Evolutionary conservation across 2,113 vertebrate species (phyloP).

Genomic region (Etheostoma spectabile): DNA sequence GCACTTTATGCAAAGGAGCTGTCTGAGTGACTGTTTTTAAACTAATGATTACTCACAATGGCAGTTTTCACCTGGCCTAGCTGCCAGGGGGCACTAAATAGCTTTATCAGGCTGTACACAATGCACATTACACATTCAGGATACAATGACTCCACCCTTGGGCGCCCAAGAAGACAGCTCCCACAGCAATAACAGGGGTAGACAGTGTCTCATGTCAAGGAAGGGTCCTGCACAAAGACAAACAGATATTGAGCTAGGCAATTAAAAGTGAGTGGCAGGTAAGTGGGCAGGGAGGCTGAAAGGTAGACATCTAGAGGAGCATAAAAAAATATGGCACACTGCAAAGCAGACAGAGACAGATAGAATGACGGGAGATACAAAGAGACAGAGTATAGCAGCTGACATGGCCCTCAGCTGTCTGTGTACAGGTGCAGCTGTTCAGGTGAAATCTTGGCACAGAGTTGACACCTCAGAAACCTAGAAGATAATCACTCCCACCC

Average conservation of each 20-base stretch:
- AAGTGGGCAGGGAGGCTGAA: conserved; percentile 28
- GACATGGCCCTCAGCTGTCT: conserved; percentile 39
- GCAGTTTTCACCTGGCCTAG: conserved; percentile 45
- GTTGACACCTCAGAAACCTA: conserved; percentile 15
- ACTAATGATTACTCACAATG: conserved; percentile 49
- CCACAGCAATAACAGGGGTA: conserved; percentile 4
- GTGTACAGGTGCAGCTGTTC: conserved; percentile 58
- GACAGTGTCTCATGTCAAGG: conserved; percentile 38
- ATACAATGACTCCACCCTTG: not conserved
- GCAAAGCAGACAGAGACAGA: conserved; percentile 30
- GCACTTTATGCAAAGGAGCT: conserved; percentile 38
- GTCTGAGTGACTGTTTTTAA: conserved; percentile 49
- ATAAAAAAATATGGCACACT: conserved; percentile 22
- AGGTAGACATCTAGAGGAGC: conserved; percentile 9
- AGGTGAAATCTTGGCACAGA: conserved; percentile 55
- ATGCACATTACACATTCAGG: conserved; percentile 35
- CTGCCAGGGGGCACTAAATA: conserved; percentile 44
- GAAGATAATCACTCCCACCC: conserved; percentile 44
- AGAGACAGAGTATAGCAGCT: conserved; percentile 34
- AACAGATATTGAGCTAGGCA: conserved; percentile 46
- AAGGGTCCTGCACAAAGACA: conserved; percentile 13
- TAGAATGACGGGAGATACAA: conserved; percentile 42
- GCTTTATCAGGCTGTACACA: conserved; percentile 49
- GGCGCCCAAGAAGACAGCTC: conserved; percentile 13
- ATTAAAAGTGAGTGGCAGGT: conserved; percentile 66